phyloP scores from a whole-genome alignment of 2,888 invertebrate species.

The Luperina testacea region DNA sequence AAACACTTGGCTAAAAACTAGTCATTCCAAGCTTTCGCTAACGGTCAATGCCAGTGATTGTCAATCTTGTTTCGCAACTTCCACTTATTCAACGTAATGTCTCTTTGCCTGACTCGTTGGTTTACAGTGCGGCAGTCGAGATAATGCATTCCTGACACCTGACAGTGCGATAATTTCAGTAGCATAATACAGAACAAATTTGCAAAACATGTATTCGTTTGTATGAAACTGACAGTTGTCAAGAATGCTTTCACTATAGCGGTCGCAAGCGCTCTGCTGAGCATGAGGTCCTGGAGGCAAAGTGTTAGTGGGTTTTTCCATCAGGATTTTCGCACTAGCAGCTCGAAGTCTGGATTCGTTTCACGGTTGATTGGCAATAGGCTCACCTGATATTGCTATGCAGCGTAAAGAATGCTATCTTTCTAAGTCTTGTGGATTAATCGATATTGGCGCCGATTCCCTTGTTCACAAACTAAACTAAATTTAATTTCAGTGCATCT shows the following conservation, averaged over 20 bases:
- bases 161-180: not conserved
- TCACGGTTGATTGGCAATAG: not conserved
- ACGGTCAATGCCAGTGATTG: slow-evolving; percentile 81
- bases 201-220: no score
- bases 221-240: not conserved
- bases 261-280: not conserved
- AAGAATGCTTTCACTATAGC: not conserved
- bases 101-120: not conserved
- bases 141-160: no score
- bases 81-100: slow-evolving; percentile 14
- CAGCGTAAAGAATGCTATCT: slow-evolving; percentile 15
- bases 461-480: no score
- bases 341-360: no score
- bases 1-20: slow-evolving; percentile 64
- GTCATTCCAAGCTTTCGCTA: slow-evolving; percentile 79
- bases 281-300: not conserved
- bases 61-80: slow-evolving; percentile 70
- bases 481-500: no score
- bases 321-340: no score
- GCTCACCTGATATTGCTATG: no score
- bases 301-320: no score
- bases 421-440: slow-evolving; percentile 6
- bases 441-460: not conserved
- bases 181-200: not conserved
- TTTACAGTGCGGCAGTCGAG: not conserved